Percentiles rank a stretch among this genome's conserved stretches.
Evolutionary conservation across 2,888 invertebrate genomes (phyloP).

Genomic region (Sinelater perroti): DNA sequence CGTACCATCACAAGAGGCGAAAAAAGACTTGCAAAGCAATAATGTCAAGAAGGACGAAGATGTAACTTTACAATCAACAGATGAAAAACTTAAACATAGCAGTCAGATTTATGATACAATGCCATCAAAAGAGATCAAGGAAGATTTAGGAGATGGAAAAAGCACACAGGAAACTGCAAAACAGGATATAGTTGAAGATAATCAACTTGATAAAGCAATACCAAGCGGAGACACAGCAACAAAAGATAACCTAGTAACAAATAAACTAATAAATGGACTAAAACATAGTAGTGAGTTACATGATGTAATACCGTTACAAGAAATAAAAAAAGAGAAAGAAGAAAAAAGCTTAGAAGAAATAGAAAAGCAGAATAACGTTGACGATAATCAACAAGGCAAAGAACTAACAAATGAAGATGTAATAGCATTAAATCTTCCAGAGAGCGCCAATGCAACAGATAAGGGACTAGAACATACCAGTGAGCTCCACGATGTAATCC

Average conservation of each 20-base stretch:
- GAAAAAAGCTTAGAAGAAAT: neutral
- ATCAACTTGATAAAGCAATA: neutral
- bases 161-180: neutral
- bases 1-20: neutral
- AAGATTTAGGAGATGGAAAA: neutral
- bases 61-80: neutral
- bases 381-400: too few relatives aligned
- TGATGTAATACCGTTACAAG: neutral
- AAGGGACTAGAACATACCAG: slow-evolving; percentile 5
- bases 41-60: neutral
- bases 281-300: slow-evolving; percentile 10
- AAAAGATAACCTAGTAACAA: neutral
- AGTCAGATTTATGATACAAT: slow-evolving; percentile 4
- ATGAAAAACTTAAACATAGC: neutral
- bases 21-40: neutral
- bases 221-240: neutral
- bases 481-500: slow-evolving; percentile 9
- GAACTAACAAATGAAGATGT: neutral
- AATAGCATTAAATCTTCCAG: neutral
- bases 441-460: neutral
- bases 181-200: neutral
- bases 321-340: too few relatives aligned
- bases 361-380: neutral
- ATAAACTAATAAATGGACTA: slow-evolving; percentile 2
- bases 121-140: neutral